Evolutionary conservation across 2,113 vertebrate species (phyloP), one percentile per base, ranked within the genome.

Genomic region (Mugil cephalus): DNA sequence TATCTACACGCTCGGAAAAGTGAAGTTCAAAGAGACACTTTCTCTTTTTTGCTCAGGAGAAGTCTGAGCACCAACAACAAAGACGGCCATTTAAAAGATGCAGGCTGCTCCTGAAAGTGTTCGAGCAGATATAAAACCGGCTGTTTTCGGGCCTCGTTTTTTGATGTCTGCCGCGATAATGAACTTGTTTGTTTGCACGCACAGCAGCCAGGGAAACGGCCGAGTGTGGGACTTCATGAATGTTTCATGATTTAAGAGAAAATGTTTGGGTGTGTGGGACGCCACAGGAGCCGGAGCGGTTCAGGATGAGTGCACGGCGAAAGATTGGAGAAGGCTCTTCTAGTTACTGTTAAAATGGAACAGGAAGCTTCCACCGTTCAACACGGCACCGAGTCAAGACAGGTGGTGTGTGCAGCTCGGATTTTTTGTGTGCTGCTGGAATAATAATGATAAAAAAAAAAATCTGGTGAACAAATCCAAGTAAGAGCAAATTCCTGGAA

Each of bases 111-210:
- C 35, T 69, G 21, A 19, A 38, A 46, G 43, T 52, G 68, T 48
- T 69, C 40, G n/a, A 3, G 42, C 45, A 1, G 72, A 69, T 51
- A 43, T 18, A 19, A 72, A 80, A 79, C 24, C 18, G 38, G 19
- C 55, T 51, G 42, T 35, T 74, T 60, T 45, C 47, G 4, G 19
- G 36, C 40, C 52, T 70, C 35, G 24, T 2, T 18, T 69, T 89
- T 77, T 89, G 80, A 85, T 68, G 83, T 86, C 73, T 78, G 58
- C 21, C 13, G 77, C 58, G 69, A 85, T 89, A 83, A 91, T 87
- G 73, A 87, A 80, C 80, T 84, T 83, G 87, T 90, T 92, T 90
- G 83, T 88, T 85, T 88, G 73, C 38, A 11, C 66, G 55, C 55
- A 53, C 70, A 17, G 61, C 56, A 59, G 69, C 69, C 2, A 2